Evolutionary conservation across 2,797 vertebrate species (phyloP).

Genomic region (Garrulus glandarius): DNA sequence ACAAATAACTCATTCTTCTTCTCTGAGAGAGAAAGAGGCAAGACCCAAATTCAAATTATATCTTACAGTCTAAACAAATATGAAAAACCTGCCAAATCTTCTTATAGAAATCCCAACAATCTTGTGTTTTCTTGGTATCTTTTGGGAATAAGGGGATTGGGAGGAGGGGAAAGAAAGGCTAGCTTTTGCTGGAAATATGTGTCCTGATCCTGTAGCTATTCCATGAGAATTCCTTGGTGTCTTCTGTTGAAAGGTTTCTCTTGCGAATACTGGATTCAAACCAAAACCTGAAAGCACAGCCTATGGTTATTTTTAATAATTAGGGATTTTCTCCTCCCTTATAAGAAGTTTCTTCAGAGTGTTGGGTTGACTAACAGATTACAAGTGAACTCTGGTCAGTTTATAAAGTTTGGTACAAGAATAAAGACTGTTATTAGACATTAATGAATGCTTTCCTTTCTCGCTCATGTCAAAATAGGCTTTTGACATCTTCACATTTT

Average conservation of each 20-base stretch:
- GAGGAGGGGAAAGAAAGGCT: background rate
- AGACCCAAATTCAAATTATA: conserved; percentile 70
- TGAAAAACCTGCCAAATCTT: conserved; percentile 63
- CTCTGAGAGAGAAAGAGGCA: conserved; percentile 29
- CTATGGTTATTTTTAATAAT: background rate
- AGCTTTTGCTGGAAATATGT: background rate
- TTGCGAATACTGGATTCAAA: background rate
- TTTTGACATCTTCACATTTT: background rate
- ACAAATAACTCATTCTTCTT: conserved; percentile 71
- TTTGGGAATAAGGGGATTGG: conserved; percentile 28
- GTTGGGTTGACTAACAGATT: background rate
- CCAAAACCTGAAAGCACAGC: background rate
- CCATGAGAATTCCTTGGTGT: background rate
- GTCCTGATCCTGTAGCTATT: background rate
- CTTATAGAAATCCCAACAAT: conserved; percentile 65
- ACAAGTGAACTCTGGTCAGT: background rate
- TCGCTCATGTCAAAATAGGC: background rate
- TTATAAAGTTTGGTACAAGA: background rate
- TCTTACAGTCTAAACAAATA: conserved; percentile 66
- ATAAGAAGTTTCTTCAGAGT: background rate
- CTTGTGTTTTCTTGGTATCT: conserved; percentile 56
- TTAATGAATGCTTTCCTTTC: background rate
- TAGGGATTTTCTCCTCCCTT: background rate
- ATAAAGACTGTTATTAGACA: background rate
- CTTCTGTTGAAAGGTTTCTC: background rate